Base-by-base conservation (phyloP, 2,888 invertebrate genomes). In the Drosophila helvetica region DNA sequence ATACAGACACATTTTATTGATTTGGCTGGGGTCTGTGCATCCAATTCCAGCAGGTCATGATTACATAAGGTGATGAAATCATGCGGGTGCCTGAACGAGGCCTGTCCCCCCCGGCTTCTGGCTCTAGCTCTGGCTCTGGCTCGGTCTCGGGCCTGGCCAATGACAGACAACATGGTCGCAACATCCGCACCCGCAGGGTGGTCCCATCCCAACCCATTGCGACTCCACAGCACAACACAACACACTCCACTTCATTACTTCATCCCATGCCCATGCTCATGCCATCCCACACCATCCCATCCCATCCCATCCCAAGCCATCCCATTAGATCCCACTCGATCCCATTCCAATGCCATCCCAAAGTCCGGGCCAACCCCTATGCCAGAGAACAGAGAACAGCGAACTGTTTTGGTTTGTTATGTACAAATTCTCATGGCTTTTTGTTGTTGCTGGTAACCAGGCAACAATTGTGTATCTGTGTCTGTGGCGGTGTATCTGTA, bases 401-500 rank as follows among this genome's bases (percentile, higher is more conserved):
- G 25, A 62, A 56, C 46, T 65, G 87, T 77, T 84, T 84, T 80
- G 88, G 87, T 89, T 89, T 88, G 90, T 90, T 90, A 88, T 90
- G 89, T 88, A 89, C 89, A 88, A 85, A 66, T 74, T 71, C 74
- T 74, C 66, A 38, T 66, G 74, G 70, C 55, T 74, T 78, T 75
- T 74, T 61, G 62, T 66, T 67, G 69, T 69, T 85, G 75, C 74
- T 62, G 71, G 89, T 89, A 78, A 75, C 89, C 79, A 70, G 80
- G 89, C 90, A 89, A 89, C 89, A 72, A 60, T 81, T 79, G 76
- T 82, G 59, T 79, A 66, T 74, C 76, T 75, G 77, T 86, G 77
- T 86, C 75, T 67, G 69, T 67, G 48, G 38, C 55, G 22, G 42
- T 62, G 38, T 62, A 56, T 62, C 55, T 71, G 70, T 51, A 51